These are phyloP conservation scores for Dendrocincla tyrannina DNA, from an alignment of 2,797 vertebrate genomes.

Conservation along the genomic window DNA sequence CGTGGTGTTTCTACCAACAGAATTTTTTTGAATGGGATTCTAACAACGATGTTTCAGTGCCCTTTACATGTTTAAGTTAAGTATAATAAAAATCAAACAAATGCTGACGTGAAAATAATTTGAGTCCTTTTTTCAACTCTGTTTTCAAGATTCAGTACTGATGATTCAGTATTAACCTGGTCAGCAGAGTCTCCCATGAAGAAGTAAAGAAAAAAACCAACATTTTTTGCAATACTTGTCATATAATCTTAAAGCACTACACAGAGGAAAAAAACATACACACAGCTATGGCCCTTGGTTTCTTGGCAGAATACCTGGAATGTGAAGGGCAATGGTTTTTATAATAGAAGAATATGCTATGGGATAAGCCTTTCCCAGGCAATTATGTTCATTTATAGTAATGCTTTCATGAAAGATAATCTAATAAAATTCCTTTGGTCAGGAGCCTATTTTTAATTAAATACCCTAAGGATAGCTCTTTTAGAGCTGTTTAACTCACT, in stretches of 20 bases:
- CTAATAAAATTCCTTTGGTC: constrained; percentile 19
- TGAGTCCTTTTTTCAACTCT: neutral
- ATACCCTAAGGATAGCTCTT: neutral
- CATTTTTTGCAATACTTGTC: neutral
- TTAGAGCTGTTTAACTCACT: neutral
- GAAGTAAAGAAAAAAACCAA: neutral
- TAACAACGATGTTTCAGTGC: accelerated
- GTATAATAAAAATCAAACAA: neutral
- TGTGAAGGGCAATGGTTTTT: neutral
- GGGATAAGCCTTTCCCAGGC: neutral
- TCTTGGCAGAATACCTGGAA: neutral
- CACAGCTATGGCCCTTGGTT: neutral
- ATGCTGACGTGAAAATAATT: neutral
- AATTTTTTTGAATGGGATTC: neutral
- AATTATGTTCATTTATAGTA: constrained; percentile 8
- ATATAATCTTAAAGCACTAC: neutral
- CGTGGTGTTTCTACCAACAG: neutral
- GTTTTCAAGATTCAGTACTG: neutral
- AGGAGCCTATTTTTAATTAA: constrained; percentile 30
- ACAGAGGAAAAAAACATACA: neutral
- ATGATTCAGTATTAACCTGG: neutral
- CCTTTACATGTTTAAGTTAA: neutral
- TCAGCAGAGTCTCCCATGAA: neutral
- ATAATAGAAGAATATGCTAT: neutral
- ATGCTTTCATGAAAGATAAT: constrained; percentile 31